Conservation (phyloP, 2,888 invertebrate species). For the Acanthosepion pharaonis region DNA sequence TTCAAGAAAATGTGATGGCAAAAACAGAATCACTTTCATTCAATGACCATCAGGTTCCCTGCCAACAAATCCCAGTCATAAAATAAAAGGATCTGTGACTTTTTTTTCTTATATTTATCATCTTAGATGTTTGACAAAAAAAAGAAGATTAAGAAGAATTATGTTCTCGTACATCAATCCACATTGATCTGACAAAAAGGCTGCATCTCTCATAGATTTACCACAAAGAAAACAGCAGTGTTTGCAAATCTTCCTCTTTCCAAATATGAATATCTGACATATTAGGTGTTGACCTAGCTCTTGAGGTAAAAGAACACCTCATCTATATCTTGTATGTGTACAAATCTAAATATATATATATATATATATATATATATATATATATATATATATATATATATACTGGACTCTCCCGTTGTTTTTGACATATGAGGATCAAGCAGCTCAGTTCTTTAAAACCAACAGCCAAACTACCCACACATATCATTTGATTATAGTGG, state of each 20-base stretch:
- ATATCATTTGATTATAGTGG: no score
- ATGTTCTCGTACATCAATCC: neutral
- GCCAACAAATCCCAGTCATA: neutral
- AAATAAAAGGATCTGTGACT: neutral
- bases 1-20: neutral
- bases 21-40: neutral
- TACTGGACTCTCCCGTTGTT: no score
- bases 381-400: neutral
- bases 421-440: no score
- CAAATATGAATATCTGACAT: neutral
- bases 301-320: neutral
- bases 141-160: neutral
- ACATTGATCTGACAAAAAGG: neutral
- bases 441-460: no score
- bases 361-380: neutral
- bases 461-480: no score
- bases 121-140: neutral
- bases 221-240: neutral
- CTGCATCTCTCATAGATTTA: conserved; percentile 4
- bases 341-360: neutral
- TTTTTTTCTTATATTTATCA: neutral
- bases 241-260: neutral
- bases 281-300: neutral
- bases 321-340: neutral
- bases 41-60: neutral